These are phyloP conservation scores for Enteromius fasciolatus DNA, from an alignment of 2,797 vertebrate genomes.

Conservation along the genomic window DNA sequence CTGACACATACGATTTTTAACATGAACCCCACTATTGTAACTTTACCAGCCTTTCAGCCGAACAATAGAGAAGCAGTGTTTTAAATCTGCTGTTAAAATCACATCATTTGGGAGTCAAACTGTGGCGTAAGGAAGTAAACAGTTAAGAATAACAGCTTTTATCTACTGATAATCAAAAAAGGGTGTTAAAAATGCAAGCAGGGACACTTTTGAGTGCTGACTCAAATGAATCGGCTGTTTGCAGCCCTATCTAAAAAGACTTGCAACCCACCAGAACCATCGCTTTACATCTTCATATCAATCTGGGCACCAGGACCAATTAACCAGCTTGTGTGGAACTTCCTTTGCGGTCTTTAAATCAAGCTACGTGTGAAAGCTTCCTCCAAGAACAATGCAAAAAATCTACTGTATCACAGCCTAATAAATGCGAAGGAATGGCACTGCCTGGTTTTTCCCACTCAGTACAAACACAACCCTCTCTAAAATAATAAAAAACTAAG, in stretches of 20 bases:
- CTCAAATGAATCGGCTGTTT: not conserved
- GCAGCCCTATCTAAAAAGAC: not conserved
- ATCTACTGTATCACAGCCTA: slow-evolving; percentile 28
- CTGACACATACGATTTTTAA: not conserved
- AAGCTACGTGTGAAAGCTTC: slow-evolving; percentile 21
- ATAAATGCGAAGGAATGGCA: not conserved
- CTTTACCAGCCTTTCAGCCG: not conserved
- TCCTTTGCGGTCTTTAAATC: slow-evolving; percentile 19
- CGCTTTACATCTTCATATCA: not conserved
- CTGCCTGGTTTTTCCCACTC: not conserved
- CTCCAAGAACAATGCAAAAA: not conserved
- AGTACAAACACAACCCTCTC: slow-evolving; percentile 21
- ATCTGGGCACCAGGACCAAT: not conserved
- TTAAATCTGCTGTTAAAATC: not conserved
- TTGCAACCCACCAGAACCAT: slow-evolving; percentile 8
- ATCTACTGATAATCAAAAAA: not conserved
- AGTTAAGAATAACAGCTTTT: not conserved
- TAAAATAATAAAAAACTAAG: slow-evolving; percentile 39
- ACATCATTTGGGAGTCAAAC: not conserved
- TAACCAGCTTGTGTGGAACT: not conserved
- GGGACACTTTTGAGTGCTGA: not conserved
- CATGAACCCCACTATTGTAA: slow-evolving; percentile 4
- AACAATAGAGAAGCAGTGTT: not conserved
- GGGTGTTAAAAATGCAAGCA: not conserved
- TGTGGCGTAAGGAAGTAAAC: not conserved